Conservation (phyloP, 2,797 vertebrate species). For the Ambastaia sidthimunki region DNA sequence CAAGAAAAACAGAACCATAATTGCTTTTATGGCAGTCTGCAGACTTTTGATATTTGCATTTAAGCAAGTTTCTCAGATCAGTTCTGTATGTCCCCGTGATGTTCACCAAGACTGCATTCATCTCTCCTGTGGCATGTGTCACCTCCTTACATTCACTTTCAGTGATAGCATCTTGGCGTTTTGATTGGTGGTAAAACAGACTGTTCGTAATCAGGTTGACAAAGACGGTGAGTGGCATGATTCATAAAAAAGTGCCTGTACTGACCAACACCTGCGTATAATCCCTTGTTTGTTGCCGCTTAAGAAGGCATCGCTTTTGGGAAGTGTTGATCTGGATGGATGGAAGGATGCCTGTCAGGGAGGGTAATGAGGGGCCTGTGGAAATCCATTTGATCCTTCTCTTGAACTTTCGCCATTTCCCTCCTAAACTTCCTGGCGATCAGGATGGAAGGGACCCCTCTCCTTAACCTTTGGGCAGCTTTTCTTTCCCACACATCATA, state of each 20-base stretch:
- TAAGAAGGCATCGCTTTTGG: conserved; percentile 56
- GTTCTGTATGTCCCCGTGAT: conserved; percentile 44
- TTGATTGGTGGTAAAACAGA: conserved; percentile 52
- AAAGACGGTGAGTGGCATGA: conserved; percentile 53
- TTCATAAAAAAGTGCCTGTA: conserved; percentile 57
- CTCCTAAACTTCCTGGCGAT: conserved; percentile 75
- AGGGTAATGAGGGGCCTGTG: conserved; percentile 77
- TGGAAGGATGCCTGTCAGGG: conserved; percentile 70
- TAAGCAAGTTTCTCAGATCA: conserved; percentile 48
- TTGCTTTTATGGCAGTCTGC: conserved; percentile 53
- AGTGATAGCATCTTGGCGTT: conserved; percentile 52
- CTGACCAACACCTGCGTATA: conserved; percentile 72
- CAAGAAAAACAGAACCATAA: conserved; percentile 58
- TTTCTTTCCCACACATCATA: conserved; percentile 82
- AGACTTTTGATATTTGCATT: conserved; percentile 47
- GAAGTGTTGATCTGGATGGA: conserved; percentile 48
- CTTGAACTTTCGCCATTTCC: conserved; percentile 75
- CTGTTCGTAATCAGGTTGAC: conserved; percentile 51
- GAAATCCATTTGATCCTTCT: conserved; percentile 71
- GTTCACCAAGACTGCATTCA: conserved; percentile 46
- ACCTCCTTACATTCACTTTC: conserved; percentile 56
- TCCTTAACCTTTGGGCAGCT: conserved; percentile 80
- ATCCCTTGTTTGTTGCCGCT: conserved; percentile 52
- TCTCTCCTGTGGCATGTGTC: conserved; percentile 46
- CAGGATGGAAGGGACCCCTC: conserved; percentile 79